Conservation (phyloP, 37 sponge, comb jelly and placozoan genomes). For the Tethya wilhelma region DNA sequence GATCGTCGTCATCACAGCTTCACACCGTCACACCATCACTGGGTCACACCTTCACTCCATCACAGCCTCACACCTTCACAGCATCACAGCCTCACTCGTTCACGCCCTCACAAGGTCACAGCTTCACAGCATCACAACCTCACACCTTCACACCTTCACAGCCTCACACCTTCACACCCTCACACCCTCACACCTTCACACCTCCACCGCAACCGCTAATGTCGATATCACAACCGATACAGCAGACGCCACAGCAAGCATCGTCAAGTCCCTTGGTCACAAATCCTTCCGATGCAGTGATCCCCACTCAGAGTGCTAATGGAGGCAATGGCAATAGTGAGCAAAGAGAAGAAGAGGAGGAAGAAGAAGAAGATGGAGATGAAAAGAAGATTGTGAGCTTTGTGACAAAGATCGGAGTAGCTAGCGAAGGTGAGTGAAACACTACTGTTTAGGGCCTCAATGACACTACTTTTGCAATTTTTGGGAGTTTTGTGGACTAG, state of each 20-base stretch:
- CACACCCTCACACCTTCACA: neutral
- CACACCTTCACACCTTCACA: neutral
- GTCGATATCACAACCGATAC: no score
- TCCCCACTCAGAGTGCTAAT: neutral
- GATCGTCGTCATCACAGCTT: no score
- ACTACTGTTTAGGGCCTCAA: no score
- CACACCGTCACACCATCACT: neutral
- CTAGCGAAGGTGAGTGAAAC: constrained; percentile 2
- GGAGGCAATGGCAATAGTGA: no score
- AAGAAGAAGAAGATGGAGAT: neutral
- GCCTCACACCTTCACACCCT: neutral
- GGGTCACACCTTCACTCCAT: neutral
- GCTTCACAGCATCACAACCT: neutral
- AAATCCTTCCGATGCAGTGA: neutral
- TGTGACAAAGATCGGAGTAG: constrained; percentile 8
- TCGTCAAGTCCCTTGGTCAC: neutral
- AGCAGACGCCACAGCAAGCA: neutral
- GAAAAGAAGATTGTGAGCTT: neutral
- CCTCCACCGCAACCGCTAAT: neutral
- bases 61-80: neutral
- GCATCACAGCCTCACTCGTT: neutral
- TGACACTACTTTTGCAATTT: no score
- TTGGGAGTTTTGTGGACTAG: no score
- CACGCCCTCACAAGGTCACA: neutral
- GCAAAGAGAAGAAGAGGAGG: no score